Evolutionary conservation across 1,140 invertebrate species (phyloP).

Genomic region (Spodoptera litura): DNA sequence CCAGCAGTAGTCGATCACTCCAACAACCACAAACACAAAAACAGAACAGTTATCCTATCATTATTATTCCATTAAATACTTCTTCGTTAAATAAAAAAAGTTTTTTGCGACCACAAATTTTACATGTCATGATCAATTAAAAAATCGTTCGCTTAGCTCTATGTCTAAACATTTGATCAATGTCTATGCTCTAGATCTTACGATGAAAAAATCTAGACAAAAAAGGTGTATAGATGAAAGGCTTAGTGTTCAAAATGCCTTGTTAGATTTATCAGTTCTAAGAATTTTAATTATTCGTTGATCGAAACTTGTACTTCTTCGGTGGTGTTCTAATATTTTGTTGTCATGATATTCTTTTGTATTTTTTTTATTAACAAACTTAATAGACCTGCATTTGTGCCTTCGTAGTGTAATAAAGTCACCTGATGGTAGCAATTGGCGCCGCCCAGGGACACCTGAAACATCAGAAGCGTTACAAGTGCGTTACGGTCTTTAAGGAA

Average conservation of each 20-base stretch:
- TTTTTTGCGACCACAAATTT: conserved; percentile 8
- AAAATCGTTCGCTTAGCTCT: conserved; percentile 39
- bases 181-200: conserved; percentile 26
- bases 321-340: neutral
- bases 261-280: conserved; percentile 5
- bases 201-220: conserved; percentile 30
- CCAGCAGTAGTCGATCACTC: neutral
- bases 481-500: no score
- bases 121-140: conserved; percentile 43
- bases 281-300: conserved; percentile 17
- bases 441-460: no score
- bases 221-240: conserved; percentile 36
- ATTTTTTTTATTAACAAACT: neutral
- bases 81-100: neutral
- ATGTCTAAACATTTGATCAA: conserved; percentile 33
- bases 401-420: no score
- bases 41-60: conserved; percentile 23
- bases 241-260: conserved; percentile 8
- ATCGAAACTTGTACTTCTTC: conserved; percentile 9
- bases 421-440: no score
- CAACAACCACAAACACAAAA: neutral
- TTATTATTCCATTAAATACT: conserved; percentile 28
- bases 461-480: no score
- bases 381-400: no score
- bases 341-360: neutral